phyloP scores from a whole-genome alignment of 2,888 invertebrate species.

The Mantis religiosa region DNA sequence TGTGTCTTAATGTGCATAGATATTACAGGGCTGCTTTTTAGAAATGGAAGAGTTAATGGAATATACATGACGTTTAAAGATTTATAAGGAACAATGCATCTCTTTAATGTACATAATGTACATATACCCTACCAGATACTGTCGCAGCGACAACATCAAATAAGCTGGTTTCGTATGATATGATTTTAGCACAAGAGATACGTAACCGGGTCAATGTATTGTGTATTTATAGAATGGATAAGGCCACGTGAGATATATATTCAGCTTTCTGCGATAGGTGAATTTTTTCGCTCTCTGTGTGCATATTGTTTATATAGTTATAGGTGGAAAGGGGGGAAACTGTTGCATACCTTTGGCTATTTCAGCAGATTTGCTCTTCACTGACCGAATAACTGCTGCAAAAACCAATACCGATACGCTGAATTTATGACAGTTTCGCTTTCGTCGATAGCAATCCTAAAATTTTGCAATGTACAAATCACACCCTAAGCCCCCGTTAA shows the following conservation, averaged over 20 bases:
- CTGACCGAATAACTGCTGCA: background rate
- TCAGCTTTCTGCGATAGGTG: background rate
- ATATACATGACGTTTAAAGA: too few species aligned
- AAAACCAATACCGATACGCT: background rate
- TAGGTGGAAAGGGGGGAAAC: background rate
- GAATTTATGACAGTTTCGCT: background rate
- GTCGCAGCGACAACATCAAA: too few species aligned
- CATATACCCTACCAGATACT: too few species aligned
- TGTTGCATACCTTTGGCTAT: background rate
- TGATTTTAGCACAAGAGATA: background rate
- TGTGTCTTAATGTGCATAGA: too few species aligned
- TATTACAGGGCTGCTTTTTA: too few species aligned
- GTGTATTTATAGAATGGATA: background rate
- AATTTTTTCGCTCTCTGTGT: background rate
- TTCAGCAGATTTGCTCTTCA: background rate
- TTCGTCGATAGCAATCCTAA: background rate
- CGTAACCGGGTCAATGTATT: background rate
- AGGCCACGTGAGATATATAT: background rate
- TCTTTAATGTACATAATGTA: too few species aligned
- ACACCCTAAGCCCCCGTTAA: background rate
- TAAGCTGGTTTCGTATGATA: too few species aligned
- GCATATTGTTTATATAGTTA: background rate
- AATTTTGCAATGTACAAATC: background rate
- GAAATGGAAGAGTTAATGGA: too few species aligned
- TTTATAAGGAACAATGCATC: too few species aligned